Evolutionary conservation across 1,140 invertebrate genomes (phyloP).

Genomic region (Bombus pyrosoma): DNA sequence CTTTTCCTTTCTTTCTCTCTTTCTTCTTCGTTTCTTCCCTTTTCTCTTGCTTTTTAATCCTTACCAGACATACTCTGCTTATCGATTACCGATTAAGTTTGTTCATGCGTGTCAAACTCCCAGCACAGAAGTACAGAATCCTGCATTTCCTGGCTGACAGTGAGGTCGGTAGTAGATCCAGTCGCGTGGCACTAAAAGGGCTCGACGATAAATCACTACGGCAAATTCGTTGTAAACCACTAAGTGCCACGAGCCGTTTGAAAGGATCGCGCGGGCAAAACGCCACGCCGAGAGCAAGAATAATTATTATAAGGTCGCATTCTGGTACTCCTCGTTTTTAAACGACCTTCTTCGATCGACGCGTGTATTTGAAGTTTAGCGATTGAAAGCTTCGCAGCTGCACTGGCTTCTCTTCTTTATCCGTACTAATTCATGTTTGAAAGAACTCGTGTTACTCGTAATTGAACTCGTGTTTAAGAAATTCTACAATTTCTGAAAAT

Average conservation of each 20-base stretch:
- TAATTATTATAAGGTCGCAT: slow-evolving; percentile 14
- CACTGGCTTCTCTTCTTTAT: background rate
- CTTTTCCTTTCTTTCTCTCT: background rate
- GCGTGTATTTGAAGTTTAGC: background rate
- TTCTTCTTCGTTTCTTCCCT: too few relatives aligned
- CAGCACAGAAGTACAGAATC: slow-evolving; percentile 27
- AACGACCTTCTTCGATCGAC: background rate
- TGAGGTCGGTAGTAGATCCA: slow-evolving; percentile 1
- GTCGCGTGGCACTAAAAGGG: slow-evolving; percentile 27
- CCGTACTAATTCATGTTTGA: too few relatives aligned
- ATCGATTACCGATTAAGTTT: slow-evolving; percentile 49
- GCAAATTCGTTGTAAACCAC: slow-evolving; percentile 35
- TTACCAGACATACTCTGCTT: slow-evolving; percentile 5
- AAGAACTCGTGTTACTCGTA: too few relatives aligned
- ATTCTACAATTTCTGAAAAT: too few relatives aligned
- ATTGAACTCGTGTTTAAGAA: too few relatives aligned
- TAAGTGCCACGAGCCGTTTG: slow-evolving; percentile 27
- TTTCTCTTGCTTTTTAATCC: background rate
- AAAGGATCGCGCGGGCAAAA: slow-evolving; percentile 1
- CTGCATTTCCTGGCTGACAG: slow-evolving; percentile 41
- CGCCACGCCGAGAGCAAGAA: background rate
- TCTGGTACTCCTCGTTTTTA: background rate
- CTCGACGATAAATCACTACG: slow-evolving; percentile 39
- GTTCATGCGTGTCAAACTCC: slow-evolving; percentile 32
- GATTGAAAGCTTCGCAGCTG: background rate